Evolutionary conservation across 2,888 invertebrate species (phyloP), one percentile per base, ranked within the genome.

Genomic region (Patella ulyssiponensis): DNA sequence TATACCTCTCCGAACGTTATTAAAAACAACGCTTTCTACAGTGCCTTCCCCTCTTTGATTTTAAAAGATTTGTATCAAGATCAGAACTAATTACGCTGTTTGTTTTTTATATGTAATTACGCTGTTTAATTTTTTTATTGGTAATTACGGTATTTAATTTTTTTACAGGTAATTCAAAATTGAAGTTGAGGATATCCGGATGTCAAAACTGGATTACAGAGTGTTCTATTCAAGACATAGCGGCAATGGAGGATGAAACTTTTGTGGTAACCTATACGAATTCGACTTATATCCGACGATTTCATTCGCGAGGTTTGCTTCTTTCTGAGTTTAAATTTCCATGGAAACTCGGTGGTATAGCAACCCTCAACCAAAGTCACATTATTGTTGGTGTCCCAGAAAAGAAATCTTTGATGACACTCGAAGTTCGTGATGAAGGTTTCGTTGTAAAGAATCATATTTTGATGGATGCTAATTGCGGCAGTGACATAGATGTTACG

Each of bases 291-390:
- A 7, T 64, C 3, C 64, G 64, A 64, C 64, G 64, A 64, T 64
- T 64, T 14, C 20, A 64, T 64, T 7, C 23, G 2, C 20, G 23
- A 11, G 64, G 64, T 17, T 23, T 64, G 64, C 23, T 64, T 20
- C 64, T 64, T 64, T n/a, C 64, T 64, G 64, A 64, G 20, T 64
- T 64, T 23, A 64, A 64, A 14, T 64, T 64, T 23, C 64, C 64
- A 12, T 64, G 64, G 64, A 64, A 64, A 2, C 12, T 64, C 12
- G 64, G 23, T 23, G 64, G 64, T 23, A 23, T 64, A 23, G 23
- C 64, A 20, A 23, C 64, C 23, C 20, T 64, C 7, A 64, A 64
- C 23, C 11, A 64, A 64, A 64, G 20, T 23, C 64, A 64, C 20
- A 23, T 64, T 20, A 64, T 64, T 23, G 64, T 64, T 11, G 64